Base-by-base conservation (phyloP, 1,140 invertebrate genomes). In the Heliconius hewitsoni region DNA sequence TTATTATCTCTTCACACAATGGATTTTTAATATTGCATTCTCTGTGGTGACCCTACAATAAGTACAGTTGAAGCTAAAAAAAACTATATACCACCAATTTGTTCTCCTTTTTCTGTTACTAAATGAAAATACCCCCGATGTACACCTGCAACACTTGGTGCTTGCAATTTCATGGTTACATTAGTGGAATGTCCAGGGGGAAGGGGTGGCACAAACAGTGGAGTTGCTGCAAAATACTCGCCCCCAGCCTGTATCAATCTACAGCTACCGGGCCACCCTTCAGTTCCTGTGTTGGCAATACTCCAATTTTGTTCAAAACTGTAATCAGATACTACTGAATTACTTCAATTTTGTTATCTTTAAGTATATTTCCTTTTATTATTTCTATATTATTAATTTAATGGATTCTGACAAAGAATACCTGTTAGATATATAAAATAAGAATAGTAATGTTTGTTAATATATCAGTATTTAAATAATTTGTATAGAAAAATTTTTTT, bases 261-360 rank as follows among this genome's bases (percentile, higher is more conserved):
- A 88, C 94, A 95, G 57, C 91, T 91, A 30, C 89, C 90, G 8
- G 94, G 94, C 94, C 94, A 95, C 52, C 82, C 74, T 80, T 92
- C 93, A 42, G 87, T 78, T 52, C 94, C 94, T 82, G 92, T 94
- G 79, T 95, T 95, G 66, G 91, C 89, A 86, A 95, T 91, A 80
- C 84, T 91, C 93, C 93, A 95, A 82, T 83, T 90, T 88, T 94
- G 94, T 86, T 93, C 90, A 89, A 94, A 93, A 89, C 94, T 95
- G 84, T 82, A 90, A 91, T 80, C 76, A 81, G 71, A 81, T 74
- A 77, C 76, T 77, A 42, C 39, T 81, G 73, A 81, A 73, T 77
- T 37, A 81, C 52, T 77, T 71, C 27, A 77, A 74, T 70, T 74
- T 70, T 46, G 39, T n/a, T 39, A 76, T 66, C 50, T 27, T 66